Evolutionary conservation across 2,113 vertebrate genomes (phyloP).

Genomic region (Otus sunia): DNA sequence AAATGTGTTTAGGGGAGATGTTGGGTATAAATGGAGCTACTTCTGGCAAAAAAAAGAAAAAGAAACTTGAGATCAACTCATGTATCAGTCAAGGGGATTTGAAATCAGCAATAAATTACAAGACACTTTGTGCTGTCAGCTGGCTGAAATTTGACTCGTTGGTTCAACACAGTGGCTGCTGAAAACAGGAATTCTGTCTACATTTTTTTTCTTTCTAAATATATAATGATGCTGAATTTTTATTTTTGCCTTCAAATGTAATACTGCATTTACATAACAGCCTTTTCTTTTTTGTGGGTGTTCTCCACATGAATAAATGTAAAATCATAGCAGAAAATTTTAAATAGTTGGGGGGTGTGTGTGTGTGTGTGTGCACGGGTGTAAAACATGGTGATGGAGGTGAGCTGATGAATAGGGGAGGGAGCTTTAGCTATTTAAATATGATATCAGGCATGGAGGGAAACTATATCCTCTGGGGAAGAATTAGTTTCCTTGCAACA

Average conservation of each 20-base stretch:
- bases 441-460: rapidly evolving
- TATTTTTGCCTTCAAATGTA: neutral
- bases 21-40: neutral
- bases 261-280: neutral
- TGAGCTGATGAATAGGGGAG: neutral
- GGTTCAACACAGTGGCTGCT: neutral
- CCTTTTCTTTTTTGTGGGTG: neutral
- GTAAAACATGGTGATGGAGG: neutral
- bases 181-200: neutral
- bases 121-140: neutral
- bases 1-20: neutral
- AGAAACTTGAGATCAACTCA: neutral
- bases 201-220: neutral
- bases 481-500: neutral
- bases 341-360: rapidly evolving
- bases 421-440: neutral
- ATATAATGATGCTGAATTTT: neutral
- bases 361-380: rapidly evolving
- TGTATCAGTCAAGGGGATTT: neutral
- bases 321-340: neutral
- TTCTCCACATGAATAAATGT: neutral
- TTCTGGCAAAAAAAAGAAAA: neutral
- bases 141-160: neutral
- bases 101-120: neutral
- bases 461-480: neutral